Evolutionary conservation across 2,888 invertebrate genomes (phyloP).

Genomic region (Watsonalla binaria): DNA sequence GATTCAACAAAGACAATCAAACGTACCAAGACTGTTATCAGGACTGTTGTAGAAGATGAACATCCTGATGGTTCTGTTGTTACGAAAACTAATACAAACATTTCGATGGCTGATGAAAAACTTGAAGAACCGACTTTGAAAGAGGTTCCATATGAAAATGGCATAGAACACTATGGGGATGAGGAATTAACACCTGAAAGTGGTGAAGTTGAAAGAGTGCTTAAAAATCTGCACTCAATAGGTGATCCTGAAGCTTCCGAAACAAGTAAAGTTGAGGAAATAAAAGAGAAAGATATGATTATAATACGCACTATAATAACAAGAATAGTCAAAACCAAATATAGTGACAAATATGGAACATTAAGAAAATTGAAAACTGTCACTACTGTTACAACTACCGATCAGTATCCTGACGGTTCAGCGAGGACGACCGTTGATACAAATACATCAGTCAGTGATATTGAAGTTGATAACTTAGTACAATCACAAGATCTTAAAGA

Average conservation of each 20-base stretch:
- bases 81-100: slow-evolving; percentile 58
- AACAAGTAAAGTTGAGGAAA: slow-evolving; percentile 25
- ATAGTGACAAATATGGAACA: slow-evolving; percentile 24
- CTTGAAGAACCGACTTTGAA: slow-evolving; percentile 12
- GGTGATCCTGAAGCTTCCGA: slow-evolving; percentile 30
- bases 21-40: slow-evolving; percentile 52
- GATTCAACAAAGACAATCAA: slow-evolving; percentile 34
- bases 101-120: slow-evolving; percentile 47
- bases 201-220: slow-evolving; percentile 16
- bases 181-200: slow-evolving; percentile 7
- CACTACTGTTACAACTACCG: slow-evolving; percentile 43
- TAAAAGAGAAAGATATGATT: slow-evolving; percentile 21
- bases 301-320: slow-evolving; percentile 32
- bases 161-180: neutral
- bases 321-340: slow-evolving; percentile 32
- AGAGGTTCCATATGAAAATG: neutral
- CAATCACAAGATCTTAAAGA: slow-evolving; percentile 34
- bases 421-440: slow-evolving; percentile 51
- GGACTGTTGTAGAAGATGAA: slow-evolving; percentile 56
- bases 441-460: slow-evolving; percentile 52
- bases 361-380: slow-evolving; percentile 44
- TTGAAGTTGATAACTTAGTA: slow-evolving; percentile 28
- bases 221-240: slow-evolving; percentile 21
- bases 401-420: slow-evolving; percentile 52
- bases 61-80: slow-evolving; percentile 58